Base-by-base conservation (phyloP, 1,140 invertebrate genomes). In the Ooceraea biroi region DNA sequence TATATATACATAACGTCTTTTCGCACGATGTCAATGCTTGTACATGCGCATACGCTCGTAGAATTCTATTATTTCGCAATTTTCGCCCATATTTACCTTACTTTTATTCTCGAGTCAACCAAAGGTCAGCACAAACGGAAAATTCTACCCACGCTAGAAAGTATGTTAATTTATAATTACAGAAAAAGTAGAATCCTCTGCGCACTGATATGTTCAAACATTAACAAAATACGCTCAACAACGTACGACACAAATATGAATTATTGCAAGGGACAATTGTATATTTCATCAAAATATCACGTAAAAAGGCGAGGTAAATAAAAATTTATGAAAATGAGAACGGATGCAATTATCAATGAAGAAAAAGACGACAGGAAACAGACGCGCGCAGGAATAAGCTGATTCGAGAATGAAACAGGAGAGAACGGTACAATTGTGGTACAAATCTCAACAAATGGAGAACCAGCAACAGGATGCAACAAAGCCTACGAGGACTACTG, bases 401-500 rank as follows among this genome's bases (percentile, higher is more conserved):
- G 58, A 63, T 48, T 50, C 27, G 27, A n/a, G 63, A 76, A 65
- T 63, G 3, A 76, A 76, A 74, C n/a, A 8, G 36, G 5, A 46
- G 57, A 11, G 12, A 63, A 74, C 30, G 17, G 41, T 48, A 65
- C 8, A 12, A 14, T 63, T 4, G n/a, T 63, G 22, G 5, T 17
- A 12, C n/a, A 3, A 65, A 76, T 48, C 22, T 76, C 22, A 41
- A 74, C 72, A 48, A 63, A 76, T 27, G 44, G 27, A 66, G 25
- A 0, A 77, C 17, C 73, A 76, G 48, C 36, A 72, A 19, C 50
- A 55, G 19, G 19, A 76, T n/a, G n/a, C n/a, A 72, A 72, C 30
- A 63, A 30, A 76, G 36, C 25, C 36, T 73, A 73, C 36, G n/a
- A 63, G 41, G 48, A n/a, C n/a, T 41, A 61, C 48, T 63, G 58